A percentile compares a stretch with the other conserved stretches of the same genome.
Conservation (phyloP, 2,888 invertebrate genomes). For the Tipula vernalis region DNA sequence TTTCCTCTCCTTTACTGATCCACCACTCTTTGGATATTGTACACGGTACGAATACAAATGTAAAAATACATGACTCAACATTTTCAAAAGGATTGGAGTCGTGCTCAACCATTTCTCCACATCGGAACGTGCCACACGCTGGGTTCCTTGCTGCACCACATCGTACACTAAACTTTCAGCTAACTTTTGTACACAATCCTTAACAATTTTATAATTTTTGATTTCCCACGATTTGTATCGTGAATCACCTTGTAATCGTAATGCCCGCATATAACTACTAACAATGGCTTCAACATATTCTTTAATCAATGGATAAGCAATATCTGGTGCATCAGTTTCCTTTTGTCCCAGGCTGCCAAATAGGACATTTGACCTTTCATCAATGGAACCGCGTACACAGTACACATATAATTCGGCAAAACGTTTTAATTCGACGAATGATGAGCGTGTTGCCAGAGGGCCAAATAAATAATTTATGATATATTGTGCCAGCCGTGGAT, state of each 20-base stretch:
- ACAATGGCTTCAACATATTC: constrained; percentile 67
- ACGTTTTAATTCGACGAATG: constrained; percentile 45
- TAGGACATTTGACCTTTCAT: constrained; percentile 46
- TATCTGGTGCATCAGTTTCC: constrained; percentile 39
- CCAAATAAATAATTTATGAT: constrained; percentile 55
- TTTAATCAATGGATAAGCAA: constrained; percentile 48
- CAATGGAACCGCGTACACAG: constrained; percentile 53
- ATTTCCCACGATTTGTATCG: constrained; percentile 46
- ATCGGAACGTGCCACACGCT: constrained; percentile 24
- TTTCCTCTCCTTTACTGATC: neutral
- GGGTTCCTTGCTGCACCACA: constrained; percentile 25
- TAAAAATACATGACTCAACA: constrained; percentile 42
- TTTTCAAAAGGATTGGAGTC: constrained; percentile 39
- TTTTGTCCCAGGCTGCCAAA: constrained; percentile 45
- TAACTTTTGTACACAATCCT: constrained; percentile 42
- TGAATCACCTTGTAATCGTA: constrained; percentile 42
- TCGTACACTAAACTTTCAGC: constrained; percentile 43
- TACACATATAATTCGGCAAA: constrained; percentile 58
- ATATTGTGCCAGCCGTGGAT: constrained; percentile 51
- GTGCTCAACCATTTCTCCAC: constrained; percentile 35
- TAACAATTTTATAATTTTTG: constrained; percentile 43
- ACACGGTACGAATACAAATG: constrained; percentile 37
- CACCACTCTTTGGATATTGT: neutral
- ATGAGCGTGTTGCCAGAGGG: constrained; percentile 38
- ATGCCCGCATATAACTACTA: constrained; percentile 58